phyloP scores from a whole-genome alignment of 2,797 vertebrate genomes.

The Cygnus olor region DNA sequence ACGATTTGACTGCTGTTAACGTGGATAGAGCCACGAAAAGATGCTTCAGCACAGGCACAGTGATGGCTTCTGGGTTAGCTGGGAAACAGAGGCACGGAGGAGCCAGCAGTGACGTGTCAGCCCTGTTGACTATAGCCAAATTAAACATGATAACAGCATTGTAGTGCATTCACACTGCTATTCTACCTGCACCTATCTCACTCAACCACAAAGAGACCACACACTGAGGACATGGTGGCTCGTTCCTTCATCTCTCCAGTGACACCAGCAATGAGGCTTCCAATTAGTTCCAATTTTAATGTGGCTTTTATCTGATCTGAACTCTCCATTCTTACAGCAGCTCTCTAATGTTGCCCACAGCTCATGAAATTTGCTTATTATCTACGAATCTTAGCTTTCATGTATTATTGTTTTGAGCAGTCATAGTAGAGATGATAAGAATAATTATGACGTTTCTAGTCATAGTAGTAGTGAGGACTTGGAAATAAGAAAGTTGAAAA shows the following conservation, averaged over 20 bases:
- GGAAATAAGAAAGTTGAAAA: background rate
- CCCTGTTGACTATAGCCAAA: background rate
- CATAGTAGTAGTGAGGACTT: background rate
- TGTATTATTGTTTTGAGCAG: background rate
- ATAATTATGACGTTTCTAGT: background rate
- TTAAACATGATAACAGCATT: background rate
- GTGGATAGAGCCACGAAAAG: background rate
- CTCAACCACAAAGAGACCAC: background rate
- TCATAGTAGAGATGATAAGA: background rate
- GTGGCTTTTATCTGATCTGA: constrained; percentile 30
- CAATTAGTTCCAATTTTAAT: constrained; percentile 12
- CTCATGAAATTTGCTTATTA: constrained; percentile 19
- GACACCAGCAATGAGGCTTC: background rate
- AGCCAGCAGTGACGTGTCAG: background rate
- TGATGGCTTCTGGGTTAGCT: background rate
- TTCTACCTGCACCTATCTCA: background rate
- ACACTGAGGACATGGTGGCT: background rate
- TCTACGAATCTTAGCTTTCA: constrained; percentile 29
- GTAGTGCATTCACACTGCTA: background rate
- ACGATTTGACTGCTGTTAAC: background rate
- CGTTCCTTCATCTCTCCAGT: background rate
- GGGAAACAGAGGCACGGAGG: background rate
- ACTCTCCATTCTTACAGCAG: background rate
- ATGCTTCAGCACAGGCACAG: background rate
- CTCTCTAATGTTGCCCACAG: constrained; percentile 9